Conservation (phyloP, 2,797 vertebrate species). For the Vespertilio murinus region DNA sequence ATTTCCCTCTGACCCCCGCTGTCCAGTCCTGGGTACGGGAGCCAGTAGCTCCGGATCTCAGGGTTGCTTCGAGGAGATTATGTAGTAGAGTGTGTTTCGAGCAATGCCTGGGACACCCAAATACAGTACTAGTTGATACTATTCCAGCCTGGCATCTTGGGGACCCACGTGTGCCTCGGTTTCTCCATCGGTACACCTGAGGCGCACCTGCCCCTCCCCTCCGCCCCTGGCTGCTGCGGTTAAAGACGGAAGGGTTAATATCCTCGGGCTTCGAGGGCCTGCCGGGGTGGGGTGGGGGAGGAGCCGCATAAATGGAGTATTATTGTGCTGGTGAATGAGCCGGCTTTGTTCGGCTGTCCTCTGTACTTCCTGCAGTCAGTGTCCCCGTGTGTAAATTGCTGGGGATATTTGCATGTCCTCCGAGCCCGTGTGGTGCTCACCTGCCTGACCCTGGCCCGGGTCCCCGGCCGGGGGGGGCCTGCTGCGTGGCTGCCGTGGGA, state of each 20-base stretch:
- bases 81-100: not conserved
- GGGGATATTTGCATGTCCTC: not conserved
- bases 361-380: conserved; percentile 63
- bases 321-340: conserved; percentile 70
- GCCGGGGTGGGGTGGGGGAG: conserved; percentile 66
- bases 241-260: conserved; percentile 58
- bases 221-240: not conserved
- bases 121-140: not conserved
- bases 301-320: conserved; percentile 60
- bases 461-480: not conserved
- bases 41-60: not conserved
- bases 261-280: not conserved
- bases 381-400: conserved; percentile 45
- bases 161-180: not conserved
- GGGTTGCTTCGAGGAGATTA: not conserved
- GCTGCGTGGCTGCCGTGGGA: not conserved
- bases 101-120: not conserved
- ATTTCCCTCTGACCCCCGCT: not conserved
- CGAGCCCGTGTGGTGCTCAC: not conserved
- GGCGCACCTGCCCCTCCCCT: not conserved
- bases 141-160: not conserved
- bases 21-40: not conserved
- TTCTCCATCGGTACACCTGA: not conserved
- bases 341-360: conserved; percentile 67
- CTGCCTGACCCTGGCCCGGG: not conserved